These are phyloP conservation scores for Engraulis encrasicolus DNA, from an alignment of 2,113 vertebrate genomes.

Conservation along the genomic window DNA sequence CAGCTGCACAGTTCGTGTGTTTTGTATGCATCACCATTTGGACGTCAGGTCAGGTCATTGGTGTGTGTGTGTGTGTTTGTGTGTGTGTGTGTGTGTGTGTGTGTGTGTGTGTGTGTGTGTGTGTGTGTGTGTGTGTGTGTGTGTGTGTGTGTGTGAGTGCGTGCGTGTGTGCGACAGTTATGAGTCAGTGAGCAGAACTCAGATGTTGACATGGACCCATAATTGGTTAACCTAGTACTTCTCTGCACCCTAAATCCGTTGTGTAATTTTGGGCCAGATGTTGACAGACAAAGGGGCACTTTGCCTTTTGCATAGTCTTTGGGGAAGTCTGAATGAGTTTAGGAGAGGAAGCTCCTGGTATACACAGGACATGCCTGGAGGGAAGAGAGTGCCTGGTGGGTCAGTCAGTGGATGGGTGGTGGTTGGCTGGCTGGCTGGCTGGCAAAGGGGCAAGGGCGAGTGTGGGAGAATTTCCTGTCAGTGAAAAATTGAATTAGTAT, in stretches of 20 bases:
- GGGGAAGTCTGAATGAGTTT: neutral
- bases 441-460: neutral
- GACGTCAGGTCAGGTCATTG: neutral
- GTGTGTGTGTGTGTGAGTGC: too few relatives aligned
- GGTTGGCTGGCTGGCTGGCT: too few relatives aligned
- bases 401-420: neutral
- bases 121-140: neutral
- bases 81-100: neutral
- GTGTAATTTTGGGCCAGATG: neutral
- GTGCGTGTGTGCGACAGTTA: neutral
- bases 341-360: neutral
- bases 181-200: neutral
- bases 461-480: slow-evolving; percentile 19
- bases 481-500: slow-evolving; percentile 28
- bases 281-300: neutral
- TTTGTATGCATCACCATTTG: neutral
- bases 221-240: neutral
- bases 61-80: neutral
- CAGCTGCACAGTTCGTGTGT: neutral
- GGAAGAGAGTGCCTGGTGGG: neutral
- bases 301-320: neutral
- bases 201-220: neutral
- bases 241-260: too few relatives aligned
- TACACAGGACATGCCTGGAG: neutral
- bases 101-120: neutral